Percentiles rank a stretch among this genome's conserved stretches.
phyloP scores from a whole-genome alignment of 2,888 invertebrate species.

The Aspidiotus destructor region DNA sequence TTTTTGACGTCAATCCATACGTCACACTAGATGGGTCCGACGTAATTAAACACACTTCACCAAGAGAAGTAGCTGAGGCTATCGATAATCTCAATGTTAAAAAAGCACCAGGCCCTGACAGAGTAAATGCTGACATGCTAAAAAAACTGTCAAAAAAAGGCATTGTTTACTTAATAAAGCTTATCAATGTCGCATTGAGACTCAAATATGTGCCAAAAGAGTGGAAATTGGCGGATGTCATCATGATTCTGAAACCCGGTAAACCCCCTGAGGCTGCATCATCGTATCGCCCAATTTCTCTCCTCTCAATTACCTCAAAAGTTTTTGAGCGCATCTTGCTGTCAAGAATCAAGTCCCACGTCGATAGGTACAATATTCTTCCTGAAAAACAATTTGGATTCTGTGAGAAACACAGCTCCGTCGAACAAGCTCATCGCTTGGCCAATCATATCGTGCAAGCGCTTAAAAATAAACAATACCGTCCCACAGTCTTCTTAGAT shows the following conservation, averaged over 20 bases:
- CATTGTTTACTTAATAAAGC: slow-evolving; percentile 6
- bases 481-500: slow-evolving; percentile 12
- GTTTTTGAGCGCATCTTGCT: slow-evolving; percentile 3
- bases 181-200: slow-evolving; percentile 13
- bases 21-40: neutral
- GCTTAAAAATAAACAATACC: slow-evolving; percentile 6
- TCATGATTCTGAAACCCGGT: slow-evolving; percentile 12
- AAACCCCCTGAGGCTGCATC: neutral
- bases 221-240: slow-evolving; percentile 9
- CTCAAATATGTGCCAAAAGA: slow-evolving; percentile 4
- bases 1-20: neutral
- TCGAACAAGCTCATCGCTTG: slow-evolving; percentile 11
- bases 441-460: slow-evolving; percentile 3
- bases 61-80: slow-evolving; percentile 2
- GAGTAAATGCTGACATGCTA: slow-evolving; percentile 4
- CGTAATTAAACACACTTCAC: neutral
- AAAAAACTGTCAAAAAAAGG: slow-evolving; percentile 1
- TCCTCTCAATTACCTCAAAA: slow-evolving; percentile 12
- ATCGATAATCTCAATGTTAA: slow-evolving; percentile 1
- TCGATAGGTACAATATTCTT: neutral
- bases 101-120: neutral
- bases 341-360: slow-evolving; percentile 3
- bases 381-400: slow-evolving; percentile 13
- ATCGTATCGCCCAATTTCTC: slow-evolving; percentile 15
- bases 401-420: slow-evolving; percentile 4